A percentile compares a stretch with the other conserved stretches of the same genome.
phyloP scores from a whole-genome alignment of 2,113 vertebrate genomes.

The Callithrix jacchus region DNA sequence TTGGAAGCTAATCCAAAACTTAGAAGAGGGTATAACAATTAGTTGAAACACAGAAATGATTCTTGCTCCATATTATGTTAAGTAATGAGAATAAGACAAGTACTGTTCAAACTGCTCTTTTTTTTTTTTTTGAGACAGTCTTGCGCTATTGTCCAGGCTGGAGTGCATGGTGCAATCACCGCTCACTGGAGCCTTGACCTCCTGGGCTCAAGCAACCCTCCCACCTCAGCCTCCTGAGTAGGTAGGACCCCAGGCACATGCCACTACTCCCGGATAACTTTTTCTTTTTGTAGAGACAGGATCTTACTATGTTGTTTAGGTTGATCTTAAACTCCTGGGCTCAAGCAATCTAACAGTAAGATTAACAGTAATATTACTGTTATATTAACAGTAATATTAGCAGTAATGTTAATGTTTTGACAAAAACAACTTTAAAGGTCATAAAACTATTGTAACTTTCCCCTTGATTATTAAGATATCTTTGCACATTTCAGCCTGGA shows the following conservation, averaged over 20 bases:
- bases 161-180: no score
- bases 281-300: no score
- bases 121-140: neutral
- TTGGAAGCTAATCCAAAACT: neutral
- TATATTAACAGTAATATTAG: neutral
- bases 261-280: no score
- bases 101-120: neutral
- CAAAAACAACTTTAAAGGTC: neutral
- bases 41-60: neutral
- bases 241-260: no score
- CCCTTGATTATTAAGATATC: neutral
- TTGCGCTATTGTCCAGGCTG: no score
- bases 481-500: neutral
- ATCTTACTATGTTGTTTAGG: no score
- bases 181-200: no score
- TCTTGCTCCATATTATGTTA: neutral
- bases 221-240: no score
- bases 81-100: neutral
- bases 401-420: neutral
- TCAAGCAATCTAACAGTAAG: neutral
- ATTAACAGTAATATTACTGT: neutral
- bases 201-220: no score
- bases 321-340: no score
- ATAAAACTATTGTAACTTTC: neutral
- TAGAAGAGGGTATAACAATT: neutral